Conservation (phyloP, 23 tunicate species). For the Phallusia fumigata region DNA sequence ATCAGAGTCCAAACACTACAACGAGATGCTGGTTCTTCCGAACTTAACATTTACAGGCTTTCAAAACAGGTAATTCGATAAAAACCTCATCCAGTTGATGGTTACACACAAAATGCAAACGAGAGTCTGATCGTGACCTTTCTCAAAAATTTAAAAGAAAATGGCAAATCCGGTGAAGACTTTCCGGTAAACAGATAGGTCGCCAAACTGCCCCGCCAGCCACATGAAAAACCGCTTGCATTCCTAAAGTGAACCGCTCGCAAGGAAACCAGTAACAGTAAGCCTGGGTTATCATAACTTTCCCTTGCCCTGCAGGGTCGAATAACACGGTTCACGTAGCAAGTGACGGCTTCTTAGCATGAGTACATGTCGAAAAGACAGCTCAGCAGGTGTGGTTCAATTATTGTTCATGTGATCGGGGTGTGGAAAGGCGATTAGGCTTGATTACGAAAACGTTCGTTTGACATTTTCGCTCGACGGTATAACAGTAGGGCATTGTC, state of each 20-base stretch:
- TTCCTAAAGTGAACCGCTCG: too few species aligned
- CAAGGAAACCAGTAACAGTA: not conserved
- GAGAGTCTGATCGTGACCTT: too few species aligned
- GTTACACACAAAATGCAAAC: too few species aligned
- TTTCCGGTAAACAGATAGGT: too few species aligned
- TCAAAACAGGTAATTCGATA: not conserved
- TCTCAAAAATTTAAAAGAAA: too few species aligned
- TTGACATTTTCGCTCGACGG: too few species aligned
- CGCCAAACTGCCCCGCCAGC: not conserved
- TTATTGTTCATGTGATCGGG: not conserved
- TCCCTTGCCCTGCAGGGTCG: not conserved
- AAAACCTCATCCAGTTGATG: too few species aligned
- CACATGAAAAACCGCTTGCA: not conserved
- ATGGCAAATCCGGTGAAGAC: too few species aligned
- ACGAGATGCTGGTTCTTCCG: not conserved
- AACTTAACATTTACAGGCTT: not conserved
- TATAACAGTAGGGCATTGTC: too few species aligned
- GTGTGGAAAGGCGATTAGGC: too few species aligned
- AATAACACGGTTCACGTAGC: not conserved
- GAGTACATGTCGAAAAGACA: not conserved
- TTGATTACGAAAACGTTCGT: too few species aligned
- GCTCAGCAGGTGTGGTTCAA: constrained; percentile 5
- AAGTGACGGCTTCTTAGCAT: not conserved
- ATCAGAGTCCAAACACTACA: not conserved
- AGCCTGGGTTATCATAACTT: not conserved